Evolutionary conservation across 2,888 invertebrate species (phyloP).

Genomic region (Incurvaria masculella): DNA sequence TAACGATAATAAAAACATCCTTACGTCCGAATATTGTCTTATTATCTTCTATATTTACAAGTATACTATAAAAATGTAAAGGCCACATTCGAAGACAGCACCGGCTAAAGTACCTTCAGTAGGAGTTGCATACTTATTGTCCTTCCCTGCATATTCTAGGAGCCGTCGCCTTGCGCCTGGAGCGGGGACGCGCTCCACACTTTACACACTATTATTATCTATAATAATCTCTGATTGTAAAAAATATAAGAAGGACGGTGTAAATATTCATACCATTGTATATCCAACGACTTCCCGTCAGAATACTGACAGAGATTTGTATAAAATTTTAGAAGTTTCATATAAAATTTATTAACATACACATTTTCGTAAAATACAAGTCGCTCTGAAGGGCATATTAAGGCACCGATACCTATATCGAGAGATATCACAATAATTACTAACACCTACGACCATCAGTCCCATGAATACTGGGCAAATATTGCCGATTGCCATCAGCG

Average conservation of each 20-base stretch:
- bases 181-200: neutral
- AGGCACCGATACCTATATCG: conserved; percentile 52
- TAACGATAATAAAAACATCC: conserved; percentile 17
- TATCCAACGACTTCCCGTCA: conserved; percentile 19
- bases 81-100: neutral
- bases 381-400: conserved; percentile 49
- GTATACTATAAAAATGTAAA: neutral
- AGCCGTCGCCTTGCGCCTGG: neutral
- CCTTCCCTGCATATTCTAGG: too few relatives aligned
- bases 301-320: conserved; percentile 4
- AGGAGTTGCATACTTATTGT: too few relatives aligned
- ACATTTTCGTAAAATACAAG: conserved; percentile 45
- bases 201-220: neutral
- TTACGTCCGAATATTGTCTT: neutral
- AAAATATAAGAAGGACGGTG: conserved; percentile 55
- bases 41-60: neutral
- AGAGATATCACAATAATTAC: conserved; percentile 52
- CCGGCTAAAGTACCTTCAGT: too few relatives aligned
- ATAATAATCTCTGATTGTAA: conserved; percentile 40
- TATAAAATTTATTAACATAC: conserved; percentile 29
- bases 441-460: conserved; percentile 13
- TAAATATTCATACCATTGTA: conserved; percentile 48
- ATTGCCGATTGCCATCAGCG: neutral
- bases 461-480: neutral
- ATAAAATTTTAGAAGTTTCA: conserved; percentile 31